Evolutionary conservation across 2,888 invertebrate genomes (phyloP).

Genomic region (Stegana nigrithorax): DNA sequence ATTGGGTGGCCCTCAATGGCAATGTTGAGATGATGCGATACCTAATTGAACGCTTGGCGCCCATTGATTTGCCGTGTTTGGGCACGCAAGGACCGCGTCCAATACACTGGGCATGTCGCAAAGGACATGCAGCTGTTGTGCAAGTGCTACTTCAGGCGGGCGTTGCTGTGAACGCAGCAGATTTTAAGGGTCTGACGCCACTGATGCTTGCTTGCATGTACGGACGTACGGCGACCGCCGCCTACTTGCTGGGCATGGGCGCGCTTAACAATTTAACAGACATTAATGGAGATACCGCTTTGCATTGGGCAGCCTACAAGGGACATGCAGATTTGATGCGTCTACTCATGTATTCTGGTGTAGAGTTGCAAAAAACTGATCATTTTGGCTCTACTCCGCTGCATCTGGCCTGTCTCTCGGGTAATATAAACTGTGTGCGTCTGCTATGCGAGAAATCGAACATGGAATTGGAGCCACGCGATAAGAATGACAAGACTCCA

Average conservation of each 20-base stretch:
- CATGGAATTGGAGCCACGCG: slow-evolving; percentile 86
- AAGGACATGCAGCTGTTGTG: slow-evolving; percentile 90
- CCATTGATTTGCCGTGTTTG: slow-evolving; percentile 86
- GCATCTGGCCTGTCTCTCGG: slow-evolving; percentile 89
- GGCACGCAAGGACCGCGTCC: slow-evolving; percentile 83
- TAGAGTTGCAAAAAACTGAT: slow-evolving; percentile 88
- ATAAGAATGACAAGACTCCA: slow-evolving; percentile 93
- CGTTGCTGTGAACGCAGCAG: slow-evolving; percentile 89
- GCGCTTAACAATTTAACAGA: slow-evolving; percentile 88
- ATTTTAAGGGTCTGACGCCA: slow-evolving; percentile 87
- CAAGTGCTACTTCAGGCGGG: slow-evolving; percentile 82
- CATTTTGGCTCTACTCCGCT: slow-evolving; percentile 93
- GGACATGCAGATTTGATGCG: slow-evolving; percentile 90
- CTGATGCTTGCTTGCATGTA: slow-evolving; percentile 95
- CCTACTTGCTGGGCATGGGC: slow-evolving; percentile 90
- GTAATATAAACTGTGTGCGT: slow-evolving; percentile 87
- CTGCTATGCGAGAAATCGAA: slow-evolving; percentile 91
- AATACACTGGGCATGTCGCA: slow-evolving; percentile 94
- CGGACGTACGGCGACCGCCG: slow-evolving; percentile 89
- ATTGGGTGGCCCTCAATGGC: slow-evolving; percentile 87
- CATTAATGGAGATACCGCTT: slow-evolving; percentile 91
- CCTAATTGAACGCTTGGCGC: slow-evolving; percentile 84
- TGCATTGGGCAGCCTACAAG: slow-evolving; percentile 96
- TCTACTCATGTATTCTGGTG: slow-evolving; percentile 89
- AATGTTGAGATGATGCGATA: slow-evolving; percentile 91